phyloP scores from a whole-genome alignment of 2,797 vertebrate species.

The Myotis pilosus region DNA sequence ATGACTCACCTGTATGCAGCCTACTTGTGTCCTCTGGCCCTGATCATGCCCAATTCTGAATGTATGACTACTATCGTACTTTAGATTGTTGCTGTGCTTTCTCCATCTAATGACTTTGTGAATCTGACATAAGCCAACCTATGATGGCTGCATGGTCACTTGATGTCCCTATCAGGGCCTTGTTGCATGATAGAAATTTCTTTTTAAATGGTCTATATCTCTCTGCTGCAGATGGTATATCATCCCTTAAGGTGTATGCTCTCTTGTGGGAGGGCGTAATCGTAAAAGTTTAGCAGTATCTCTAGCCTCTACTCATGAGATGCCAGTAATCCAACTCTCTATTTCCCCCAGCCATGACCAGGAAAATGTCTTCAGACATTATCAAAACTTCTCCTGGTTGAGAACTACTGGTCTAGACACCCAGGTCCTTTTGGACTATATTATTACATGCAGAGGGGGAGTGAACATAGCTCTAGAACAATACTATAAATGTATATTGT shows the following conservation, averaged over 20 bases:
- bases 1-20: background rate
- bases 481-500: constrained; percentile 14
- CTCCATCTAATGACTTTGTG: background rate
- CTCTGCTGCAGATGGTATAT: background rate
- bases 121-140: background rate
- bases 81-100: background rate
- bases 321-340: background rate
- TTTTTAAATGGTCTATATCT: constrained; percentile 16
- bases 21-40: background rate
- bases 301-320: background rate
- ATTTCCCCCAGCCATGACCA: background rate
- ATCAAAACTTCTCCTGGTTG: background rate
- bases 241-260: background rate
- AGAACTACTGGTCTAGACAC: constrained; percentile 13
- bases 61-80: background rate
- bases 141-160: background rate
- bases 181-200: background rate
- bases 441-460: background rate
- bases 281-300: background rate
- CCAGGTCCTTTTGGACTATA: background rate
- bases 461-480: constrained; percentile 12
- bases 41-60: background rate
- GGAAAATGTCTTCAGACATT: background rate
- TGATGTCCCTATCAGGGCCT: background rate
- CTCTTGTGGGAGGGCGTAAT: background rate